Evolutionary conservation across 2,113 vertebrate genomes (phyloP).

Genomic region (Catagonus wagneri): DNA sequence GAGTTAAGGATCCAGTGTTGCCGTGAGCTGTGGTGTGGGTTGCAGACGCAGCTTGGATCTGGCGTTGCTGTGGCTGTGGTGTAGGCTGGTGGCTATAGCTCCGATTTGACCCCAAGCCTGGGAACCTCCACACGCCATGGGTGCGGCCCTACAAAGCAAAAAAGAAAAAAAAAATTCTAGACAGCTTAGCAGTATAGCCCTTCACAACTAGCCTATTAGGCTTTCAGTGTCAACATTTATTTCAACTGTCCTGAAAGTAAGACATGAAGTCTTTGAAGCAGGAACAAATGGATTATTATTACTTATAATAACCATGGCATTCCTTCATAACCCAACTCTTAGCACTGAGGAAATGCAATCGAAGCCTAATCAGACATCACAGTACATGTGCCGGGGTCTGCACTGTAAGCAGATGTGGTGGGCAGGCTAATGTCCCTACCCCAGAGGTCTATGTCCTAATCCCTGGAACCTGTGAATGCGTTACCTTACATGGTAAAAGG

Average conservation of each 20-base stretch:
- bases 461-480: not conserved
- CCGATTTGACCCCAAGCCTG: too few species aligned
- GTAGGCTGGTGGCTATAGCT: too few species aligned
- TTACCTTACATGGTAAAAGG: not conserved
- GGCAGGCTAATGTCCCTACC: not conserved
- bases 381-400: not conserved
- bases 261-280: not conserved
- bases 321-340: not conserved
- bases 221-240: not conserved
- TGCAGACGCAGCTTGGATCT: too few species aligned
- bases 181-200: not conserved
- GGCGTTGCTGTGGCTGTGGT: too few species aligned
- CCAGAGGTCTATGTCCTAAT: not conserved
- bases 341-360: not conserved
- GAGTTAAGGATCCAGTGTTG: too few species aligned
- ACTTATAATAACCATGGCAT: conserved; percentile 5
- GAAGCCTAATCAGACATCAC: not conserved
- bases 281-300: not conserved
- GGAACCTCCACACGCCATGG: too few species aligned
- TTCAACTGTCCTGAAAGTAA: conserved; percentile 5
- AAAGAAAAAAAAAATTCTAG: too few species aligned
- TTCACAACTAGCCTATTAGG: conserved; percentile 4
- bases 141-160: too few species aligned
- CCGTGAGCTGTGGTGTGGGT: too few species aligned
- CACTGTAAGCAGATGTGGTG: not conserved